phyloP scores from a whole-genome alignment of 2,113 vertebrate genomes.

The Malaclemys terrapin region DNA sequence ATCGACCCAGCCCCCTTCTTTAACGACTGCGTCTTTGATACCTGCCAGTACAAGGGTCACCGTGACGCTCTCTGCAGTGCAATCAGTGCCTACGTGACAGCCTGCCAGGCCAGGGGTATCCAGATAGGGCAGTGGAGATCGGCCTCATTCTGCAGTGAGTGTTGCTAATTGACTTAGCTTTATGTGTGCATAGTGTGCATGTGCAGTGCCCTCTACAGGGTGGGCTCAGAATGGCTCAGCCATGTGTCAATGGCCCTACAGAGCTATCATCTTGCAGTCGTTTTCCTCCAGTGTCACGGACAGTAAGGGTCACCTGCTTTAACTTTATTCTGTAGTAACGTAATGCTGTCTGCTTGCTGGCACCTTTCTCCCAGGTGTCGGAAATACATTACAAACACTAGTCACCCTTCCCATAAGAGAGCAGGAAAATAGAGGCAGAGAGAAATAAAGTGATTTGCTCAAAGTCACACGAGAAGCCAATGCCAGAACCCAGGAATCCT shows the following conservation, averaged over 20 bases:
- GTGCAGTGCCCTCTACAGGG: background rate
- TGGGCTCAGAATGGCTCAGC: background rate
- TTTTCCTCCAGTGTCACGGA: background rate
- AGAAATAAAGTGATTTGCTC: no score
- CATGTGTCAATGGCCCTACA: background rate
- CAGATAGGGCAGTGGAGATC: conserved; percentile 72
- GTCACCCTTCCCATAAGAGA: no score
- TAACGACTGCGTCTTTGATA: conserved; percentile 75
- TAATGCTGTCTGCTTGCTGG: background rate
- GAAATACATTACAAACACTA: background rate
- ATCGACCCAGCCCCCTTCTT: conserved; percentile 69
- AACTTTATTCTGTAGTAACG: no score
- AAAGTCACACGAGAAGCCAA: background rate
- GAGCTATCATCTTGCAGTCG: background rate
- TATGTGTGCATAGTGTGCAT: background rate
- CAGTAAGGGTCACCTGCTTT: background rate
- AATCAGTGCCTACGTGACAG: conserved; percentile 68
- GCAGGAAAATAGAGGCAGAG: background rate
- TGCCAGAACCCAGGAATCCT: background rate
- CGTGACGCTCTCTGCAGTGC: conserved; percentile 74
- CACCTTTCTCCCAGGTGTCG: background rate
- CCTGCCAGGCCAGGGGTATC: conserved; percentile 75
- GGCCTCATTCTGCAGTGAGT: conserved; percentile 76
- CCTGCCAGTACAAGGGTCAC: conserved; percentile 77
- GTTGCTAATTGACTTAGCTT: background rate